phyloP scores from a whole-genome alignment of 2,888 invertebrate genomes.

The Mythimna loreyi region DNA sequence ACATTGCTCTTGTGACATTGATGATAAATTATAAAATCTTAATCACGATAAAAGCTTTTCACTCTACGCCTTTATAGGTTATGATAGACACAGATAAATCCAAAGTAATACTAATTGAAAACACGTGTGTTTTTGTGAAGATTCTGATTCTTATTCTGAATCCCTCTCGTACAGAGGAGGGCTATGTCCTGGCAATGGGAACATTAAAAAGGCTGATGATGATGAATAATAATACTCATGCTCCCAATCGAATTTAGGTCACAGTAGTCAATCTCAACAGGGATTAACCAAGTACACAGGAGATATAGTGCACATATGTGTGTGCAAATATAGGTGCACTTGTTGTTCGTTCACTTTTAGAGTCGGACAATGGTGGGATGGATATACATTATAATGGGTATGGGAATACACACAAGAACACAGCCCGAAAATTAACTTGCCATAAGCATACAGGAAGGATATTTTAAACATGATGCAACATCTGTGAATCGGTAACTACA shows the following conservation, averaged over 20 bases:
- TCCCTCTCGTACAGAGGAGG: too few species aligned
- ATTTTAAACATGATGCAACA: slow-evolving; percentile 25
- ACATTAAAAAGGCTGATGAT: too few species aligned
- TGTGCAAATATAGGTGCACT: too few species aligned
- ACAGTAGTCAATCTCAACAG: too few species aligned
- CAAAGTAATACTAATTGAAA: too few species aligned
- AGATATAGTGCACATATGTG: too few species aligned
- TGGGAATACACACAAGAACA: neutral
- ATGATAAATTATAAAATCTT: slow-evolving; percentile 49
- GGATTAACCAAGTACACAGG: too few species aligned
- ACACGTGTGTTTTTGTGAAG: neutral
- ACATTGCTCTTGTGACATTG: slow-evolving; percentile 62
- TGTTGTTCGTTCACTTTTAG: too few species aligned
- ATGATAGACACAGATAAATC: neutral
- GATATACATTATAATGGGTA: neutral
- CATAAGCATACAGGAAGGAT: slow-evolving; percentile 19
- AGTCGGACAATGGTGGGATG: too few species aligned
- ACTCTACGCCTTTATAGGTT: slow-evolving; percentile 25
- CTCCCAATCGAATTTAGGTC: too few species aligned
- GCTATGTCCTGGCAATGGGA: too few species aligned
- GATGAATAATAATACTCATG: neutral
- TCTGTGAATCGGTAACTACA: slow-evolving; percentile 29
- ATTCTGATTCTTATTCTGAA: too few species aligned
- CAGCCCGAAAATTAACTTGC: neutral
- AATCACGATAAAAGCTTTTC: slow-evolving; percentile 33